Evolutionary conservation across 2,888 invertebrate genomes (phyloP).

Genomic region (Dastarcus helophoroides): DNA sequence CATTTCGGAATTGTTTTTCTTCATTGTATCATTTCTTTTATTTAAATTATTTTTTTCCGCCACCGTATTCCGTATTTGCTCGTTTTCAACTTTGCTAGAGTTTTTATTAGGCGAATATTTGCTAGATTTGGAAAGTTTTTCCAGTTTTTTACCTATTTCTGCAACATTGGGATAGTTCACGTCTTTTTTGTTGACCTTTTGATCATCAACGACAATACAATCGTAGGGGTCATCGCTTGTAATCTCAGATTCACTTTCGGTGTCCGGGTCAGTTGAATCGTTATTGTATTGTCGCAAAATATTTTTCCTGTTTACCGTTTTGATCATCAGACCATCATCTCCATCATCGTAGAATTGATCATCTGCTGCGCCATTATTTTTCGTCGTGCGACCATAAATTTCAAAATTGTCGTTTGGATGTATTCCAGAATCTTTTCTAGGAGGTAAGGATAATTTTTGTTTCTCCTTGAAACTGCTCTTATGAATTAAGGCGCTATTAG

Average conservation of each 20-base stretch:
- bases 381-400: conserved; percentile 15
- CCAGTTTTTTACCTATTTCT: conserved; percentile 36
- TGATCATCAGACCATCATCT: conserved; percentile 56
- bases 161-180: conserved; percentile 38
- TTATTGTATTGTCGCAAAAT: conserved; percentile 59
- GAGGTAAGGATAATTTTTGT: conserved; percentile 18
- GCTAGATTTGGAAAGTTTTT: conserved; percentile 34
- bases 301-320: conserved; percentile 62
- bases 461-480: conserved; percentile 11
- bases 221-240: conserved; percentile 66
- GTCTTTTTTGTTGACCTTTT: conserved; percentile 30
- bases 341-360: conserved; percentile 57
- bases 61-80: conserved; percentile 19
- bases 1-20: conserved; percentile 17
- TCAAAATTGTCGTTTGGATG: conserved; percentile 18
- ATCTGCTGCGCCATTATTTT: conserved; percentile 28
- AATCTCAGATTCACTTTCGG: conserved; percentile 50
- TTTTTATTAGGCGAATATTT: conserved; percentile 33
- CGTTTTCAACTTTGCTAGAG: conserved; percentile 16
- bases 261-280: conserved; percentile 47
- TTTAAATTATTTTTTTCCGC: conserved; percentile 25
- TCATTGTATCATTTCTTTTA: conserved; percentile 21
- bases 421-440: conserved; percentile 15
- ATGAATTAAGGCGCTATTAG: conserved; percentile 29
- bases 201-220: conserved; percentile 74